These are phyloP conservation scores for Equus przewalskii DNA, from an alignment of 2,113 vertebrate genomes.

Conservation along the genomic window DNA sequence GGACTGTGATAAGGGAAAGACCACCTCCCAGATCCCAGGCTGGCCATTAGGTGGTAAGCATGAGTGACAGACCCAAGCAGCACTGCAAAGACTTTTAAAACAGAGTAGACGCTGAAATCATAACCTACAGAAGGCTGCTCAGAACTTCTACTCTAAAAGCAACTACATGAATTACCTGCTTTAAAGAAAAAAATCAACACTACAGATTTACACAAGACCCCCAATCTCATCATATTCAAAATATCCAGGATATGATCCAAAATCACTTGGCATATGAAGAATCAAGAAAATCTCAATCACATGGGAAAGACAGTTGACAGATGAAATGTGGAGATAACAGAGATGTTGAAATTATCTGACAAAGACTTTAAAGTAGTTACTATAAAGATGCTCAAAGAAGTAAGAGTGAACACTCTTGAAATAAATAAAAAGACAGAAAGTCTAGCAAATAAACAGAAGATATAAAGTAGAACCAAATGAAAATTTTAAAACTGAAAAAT, in stretches of 20 bases:
- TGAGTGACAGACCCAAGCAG: background rate
- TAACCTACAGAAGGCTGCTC: background rate
- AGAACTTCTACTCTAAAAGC: background rate
- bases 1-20: background rate
- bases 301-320: background rate
- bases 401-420: background rate
- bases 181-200: background rate
- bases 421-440: background rate
- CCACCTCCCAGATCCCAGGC: background rate
- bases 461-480: slow-evolving; percentile 7
- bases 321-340: background rate
- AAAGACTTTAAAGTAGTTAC: background rate
- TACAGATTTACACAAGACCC: background rate
- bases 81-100: background rate
- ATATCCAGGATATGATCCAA: background rate
- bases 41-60: background rate
- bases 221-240: slow-evolving; percentile 1
- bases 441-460: background rate
- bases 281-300: background rate
- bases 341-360: background rate
- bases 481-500: slow-evolving; percentile 37
- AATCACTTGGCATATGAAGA: background rate
- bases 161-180: background rate
- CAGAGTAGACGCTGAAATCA: background rate
- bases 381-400: background rate